Conservation (phyloP, 2,113 vertebrate species). For the Okapia johnstoni region DNA sequence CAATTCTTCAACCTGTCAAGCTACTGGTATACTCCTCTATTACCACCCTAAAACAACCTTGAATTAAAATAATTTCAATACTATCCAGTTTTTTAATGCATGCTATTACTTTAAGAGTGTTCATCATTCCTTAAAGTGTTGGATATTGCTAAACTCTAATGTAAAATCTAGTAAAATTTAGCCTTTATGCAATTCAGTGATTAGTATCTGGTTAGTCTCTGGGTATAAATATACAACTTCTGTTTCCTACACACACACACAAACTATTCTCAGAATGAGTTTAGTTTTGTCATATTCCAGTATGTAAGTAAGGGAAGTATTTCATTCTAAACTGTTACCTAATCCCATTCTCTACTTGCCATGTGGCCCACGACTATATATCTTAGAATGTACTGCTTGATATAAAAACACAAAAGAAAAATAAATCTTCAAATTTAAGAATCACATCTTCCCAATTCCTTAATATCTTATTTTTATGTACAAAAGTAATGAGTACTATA, state of each 20-base stretch:
- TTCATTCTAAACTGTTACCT: neutral
- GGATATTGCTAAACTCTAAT: neutral
- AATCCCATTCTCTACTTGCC: neutral
- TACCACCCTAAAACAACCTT: neutral
- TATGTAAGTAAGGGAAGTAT: neutral
- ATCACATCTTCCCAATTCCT: neutral
- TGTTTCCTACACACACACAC: neutral
- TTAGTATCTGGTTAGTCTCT: neutral
- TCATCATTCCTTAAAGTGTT: neutral
- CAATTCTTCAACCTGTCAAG: neutral
- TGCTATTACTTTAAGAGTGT: neutral
- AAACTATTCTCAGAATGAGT: neutral
- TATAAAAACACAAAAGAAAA: constrained; percentile 13
- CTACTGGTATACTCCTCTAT: neutral
- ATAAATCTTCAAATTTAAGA: neutral
- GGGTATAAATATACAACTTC: neutral
- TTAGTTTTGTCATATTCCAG: neutral
- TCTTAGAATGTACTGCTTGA: neutral
- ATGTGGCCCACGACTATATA: neutral
- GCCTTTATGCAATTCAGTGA: neutral
- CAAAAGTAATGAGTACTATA: neutral
- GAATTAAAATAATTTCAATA: constrained; percentile 16
- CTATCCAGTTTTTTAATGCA: neutral
- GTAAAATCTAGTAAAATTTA: neutral
- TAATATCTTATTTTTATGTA: neutral